phyloP scores from a whole-genome alignment of 2,888 invertebrate genomes.

The Scrobipalpa atriplicella region DNA sequence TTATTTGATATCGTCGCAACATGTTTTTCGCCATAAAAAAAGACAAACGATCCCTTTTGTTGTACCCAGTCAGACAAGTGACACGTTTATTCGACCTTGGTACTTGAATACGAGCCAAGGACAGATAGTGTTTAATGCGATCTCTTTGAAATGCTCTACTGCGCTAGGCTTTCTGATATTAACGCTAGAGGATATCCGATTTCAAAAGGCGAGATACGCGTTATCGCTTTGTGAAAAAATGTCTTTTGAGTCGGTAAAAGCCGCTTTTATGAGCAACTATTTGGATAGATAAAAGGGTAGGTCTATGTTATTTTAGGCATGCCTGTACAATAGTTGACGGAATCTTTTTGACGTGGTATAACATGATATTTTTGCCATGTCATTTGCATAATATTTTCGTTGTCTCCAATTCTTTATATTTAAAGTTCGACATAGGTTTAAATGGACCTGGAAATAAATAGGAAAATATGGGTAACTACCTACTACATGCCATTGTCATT shows the following conservation, averaged over 20 bases:
- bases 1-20: too few relatives aligned
- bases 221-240: conserved; percentile 9
- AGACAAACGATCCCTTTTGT: conserved; percentile 6
- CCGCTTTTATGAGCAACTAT: conserved; percentile 3
- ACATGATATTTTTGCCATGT: background rate
- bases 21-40: conserved; percentile 17
- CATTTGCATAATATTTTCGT: background rate
- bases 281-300: conserved; percentile 1
- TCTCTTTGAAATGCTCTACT: conserved; percentile 18
- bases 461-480: too few relatives aligned
- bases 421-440: too few relatives aligned
- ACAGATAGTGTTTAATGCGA: conserved; percentile 12
- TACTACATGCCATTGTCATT: too few relatives aligned
- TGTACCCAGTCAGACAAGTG: background rate
- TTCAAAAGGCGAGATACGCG: conserved; percentile 15
- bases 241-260: conserved; percentile 14
- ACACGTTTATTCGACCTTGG: background rate
- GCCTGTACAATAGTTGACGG: background rate
- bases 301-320: background rate
- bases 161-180: conserved; percentile 16
- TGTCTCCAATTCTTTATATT: too few relatives aligned
- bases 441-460: too few relatives aligned
- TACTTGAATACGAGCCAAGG: conserved; percentile 5
- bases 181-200: conserved; percentile 9
- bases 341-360: background rate